Percentiles rank a stretch among this genome's conserved stretches.
Conservation (phyloP, 2,797 vertebrate genomes). For the Phaenicophaeus curvirostris region DNA sequence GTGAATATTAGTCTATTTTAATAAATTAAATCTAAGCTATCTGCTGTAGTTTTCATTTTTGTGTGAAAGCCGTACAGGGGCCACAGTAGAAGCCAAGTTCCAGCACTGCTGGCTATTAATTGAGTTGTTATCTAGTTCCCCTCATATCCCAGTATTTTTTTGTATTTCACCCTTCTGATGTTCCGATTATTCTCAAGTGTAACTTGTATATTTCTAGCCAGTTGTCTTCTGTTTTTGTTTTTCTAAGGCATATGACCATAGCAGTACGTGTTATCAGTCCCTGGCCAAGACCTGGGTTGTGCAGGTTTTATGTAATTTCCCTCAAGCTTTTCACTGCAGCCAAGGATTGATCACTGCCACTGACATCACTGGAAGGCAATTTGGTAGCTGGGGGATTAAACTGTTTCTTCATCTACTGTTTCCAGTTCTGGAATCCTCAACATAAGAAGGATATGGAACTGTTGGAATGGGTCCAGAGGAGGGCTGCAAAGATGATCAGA, state of each 20-base stretch:
- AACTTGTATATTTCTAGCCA: neutral
- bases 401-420: neutral
- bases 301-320: neutral
- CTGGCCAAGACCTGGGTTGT: neutral
- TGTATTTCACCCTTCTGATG: neutral
- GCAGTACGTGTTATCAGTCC: neutral
- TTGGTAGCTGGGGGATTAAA: neutral
- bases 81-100: neutral
- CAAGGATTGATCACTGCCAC: neutral
- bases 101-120: neutral
- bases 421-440: too few species aligned
- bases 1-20: neutral
- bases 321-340: neutral
- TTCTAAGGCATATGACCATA: neutral
- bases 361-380: neutral
- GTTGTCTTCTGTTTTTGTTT: neutral
- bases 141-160: neutral
- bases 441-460: too few species aligned
- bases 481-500: too few species aligned
- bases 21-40: slow-evolving; percentile 1
- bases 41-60: neutral
- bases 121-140: neutral
- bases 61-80: neutral
- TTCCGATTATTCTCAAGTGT: neutral
- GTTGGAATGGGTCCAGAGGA: too few species aligned